Evolutionary conservation across 2,888 invertebrate species (phyloP).

Genomic region (Ceramica pisi): DNA sequence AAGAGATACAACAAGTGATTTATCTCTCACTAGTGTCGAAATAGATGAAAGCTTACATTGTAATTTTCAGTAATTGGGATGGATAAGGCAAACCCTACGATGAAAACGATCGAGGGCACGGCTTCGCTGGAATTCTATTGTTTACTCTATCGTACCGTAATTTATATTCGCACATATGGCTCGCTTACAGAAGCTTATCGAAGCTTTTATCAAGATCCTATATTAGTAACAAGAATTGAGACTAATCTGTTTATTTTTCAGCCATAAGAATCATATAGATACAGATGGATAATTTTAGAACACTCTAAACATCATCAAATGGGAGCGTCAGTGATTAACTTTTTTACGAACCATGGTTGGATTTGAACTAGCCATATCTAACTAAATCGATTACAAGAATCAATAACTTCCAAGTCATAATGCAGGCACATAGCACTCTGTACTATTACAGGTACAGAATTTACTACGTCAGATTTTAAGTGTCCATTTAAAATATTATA

Average conservation of each 20-base stretch:
- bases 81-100: neutral
- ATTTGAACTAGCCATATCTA: neutral
- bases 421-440: too few relatives aligned
- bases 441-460: conserved; percentile 17
- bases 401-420: conserved; percentile 1
- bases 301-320: conserved; percentile 10
- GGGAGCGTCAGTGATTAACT: neutral
- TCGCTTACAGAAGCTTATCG: conserved; percentile 68
- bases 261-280: neutral
- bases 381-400: neutral
- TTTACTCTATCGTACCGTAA: conserved; percentile 81
- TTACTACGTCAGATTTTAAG: conserved; percentile 10
- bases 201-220: conserved; percentile 63
- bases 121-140: conserved; percentile 76
- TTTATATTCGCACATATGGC: conserved; percentile 76
- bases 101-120: conserved; percentile 16
- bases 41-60: conserved; percentile 13
- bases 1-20: conserved; percentile 40
- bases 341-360: neutral
- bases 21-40: conserved; percentile 20
- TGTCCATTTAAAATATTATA: conserved; percentile 42
- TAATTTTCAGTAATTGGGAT: conserved; percentile 10
- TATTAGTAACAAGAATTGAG: conserved; percentile 39
- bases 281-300: conserved; percentile 10
- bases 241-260: conserved; percentile 17